Percentiles rank a stretch among this genome's conserved stretches.
phyloP scores from a whole-genome alignment of 1,140 invertebrate species.

The Leptinotarsa defecta region DNA sequence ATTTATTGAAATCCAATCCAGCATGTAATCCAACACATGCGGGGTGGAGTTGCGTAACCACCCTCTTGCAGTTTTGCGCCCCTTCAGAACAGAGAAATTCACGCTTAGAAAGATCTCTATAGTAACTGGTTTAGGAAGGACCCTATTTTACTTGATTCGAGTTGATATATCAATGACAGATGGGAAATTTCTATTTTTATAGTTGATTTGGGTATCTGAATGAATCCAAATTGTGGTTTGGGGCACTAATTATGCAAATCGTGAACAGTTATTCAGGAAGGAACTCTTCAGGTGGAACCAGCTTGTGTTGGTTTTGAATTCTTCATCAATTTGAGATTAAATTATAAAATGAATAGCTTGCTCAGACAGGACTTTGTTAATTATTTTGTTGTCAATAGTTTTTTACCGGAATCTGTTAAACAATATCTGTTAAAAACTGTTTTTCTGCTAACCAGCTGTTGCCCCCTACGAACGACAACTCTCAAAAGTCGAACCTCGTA shows the following conservation, averaged over 20 bases:
- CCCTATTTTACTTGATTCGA: constrained; percentile 53
- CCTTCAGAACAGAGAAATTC: constrained; percentile 45
- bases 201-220: constrained; percentile 20
- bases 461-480: no score
- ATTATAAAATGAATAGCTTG: no score
- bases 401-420: no score
- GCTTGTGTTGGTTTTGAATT: no score
- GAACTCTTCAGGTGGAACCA: no score
- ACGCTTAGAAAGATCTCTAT: constrained; percentile 52
- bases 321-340: no score
- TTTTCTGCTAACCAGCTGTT: no score
- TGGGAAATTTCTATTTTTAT: constrained; percentile 45
- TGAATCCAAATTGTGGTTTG: constrained; percentile 35
- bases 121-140: constrained; percentile 52
- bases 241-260: neutral
- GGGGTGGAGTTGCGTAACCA: constrained; percentile 50
- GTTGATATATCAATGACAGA: constrained; percentile 55
- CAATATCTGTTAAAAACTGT: no score
- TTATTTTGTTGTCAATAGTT: no score
- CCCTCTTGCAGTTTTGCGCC: constrained; percentile 41
- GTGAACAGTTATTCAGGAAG: no score
- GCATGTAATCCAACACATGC: constrained; percentile 51
- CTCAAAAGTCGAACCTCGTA: no score
- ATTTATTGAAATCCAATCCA: constrained; percentile 46
- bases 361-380: no score